These are phyloP conservation scores for Actinostola sp. DNA, from an alignment of 92 coral and sea anemone species.

Conservation along the genomic window DNA sequence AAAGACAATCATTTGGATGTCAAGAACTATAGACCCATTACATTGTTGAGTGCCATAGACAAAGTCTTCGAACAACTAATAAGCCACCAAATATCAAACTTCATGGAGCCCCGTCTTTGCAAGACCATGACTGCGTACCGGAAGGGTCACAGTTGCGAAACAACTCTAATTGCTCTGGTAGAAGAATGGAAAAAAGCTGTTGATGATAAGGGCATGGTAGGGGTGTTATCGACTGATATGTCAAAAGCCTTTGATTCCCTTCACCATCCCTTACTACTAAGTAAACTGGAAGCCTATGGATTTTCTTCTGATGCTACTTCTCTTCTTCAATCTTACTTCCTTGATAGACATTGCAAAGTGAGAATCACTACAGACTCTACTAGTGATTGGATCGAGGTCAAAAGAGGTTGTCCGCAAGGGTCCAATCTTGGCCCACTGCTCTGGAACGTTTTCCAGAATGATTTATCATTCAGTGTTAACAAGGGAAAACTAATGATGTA, in stretches of 20 bases:
- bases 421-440: background rate
- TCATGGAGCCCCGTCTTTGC: background rate
- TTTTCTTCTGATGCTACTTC: too few species aligned
- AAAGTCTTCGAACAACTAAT: slow-evolving; percentile 13
- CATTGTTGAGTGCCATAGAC: slow-evolving; percentile 13
- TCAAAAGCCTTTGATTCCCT: slow-evolving; percentile 58
- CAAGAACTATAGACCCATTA: slow-evolving; percentile 33
- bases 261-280: slow-evolving; percentile 18
- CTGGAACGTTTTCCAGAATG: too few species aligned
- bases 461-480: too few species aligned
- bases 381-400: too few species aligned
- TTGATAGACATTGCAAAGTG: too few species aligned
- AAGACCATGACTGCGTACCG: slow-evolving; percentile 7
- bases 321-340: too few species aligned
- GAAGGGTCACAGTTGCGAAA: slow-evolving; percentile 24
- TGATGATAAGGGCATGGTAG: slow-evolving; percentile 29
- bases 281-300: too few species aligned
- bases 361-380: too few species aligned
- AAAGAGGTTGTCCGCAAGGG: slow-evolving; percentile 19
- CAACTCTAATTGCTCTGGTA: slow-evolving; percentile 32
- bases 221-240: slow-evolving; percentile 53
- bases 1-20: slow-evolving; percentile 23
- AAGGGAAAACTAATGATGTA: too few species aligned
- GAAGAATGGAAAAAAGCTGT: slow-evolving; percentile 51
- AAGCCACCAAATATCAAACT: slow-evolving; percentile 7